Evolutionary conservation across 1,140 invertebrate genomes (phyloP), one percentile per base, ranked within the genome.

Genomic region (Bombus balteatus): DNA sequence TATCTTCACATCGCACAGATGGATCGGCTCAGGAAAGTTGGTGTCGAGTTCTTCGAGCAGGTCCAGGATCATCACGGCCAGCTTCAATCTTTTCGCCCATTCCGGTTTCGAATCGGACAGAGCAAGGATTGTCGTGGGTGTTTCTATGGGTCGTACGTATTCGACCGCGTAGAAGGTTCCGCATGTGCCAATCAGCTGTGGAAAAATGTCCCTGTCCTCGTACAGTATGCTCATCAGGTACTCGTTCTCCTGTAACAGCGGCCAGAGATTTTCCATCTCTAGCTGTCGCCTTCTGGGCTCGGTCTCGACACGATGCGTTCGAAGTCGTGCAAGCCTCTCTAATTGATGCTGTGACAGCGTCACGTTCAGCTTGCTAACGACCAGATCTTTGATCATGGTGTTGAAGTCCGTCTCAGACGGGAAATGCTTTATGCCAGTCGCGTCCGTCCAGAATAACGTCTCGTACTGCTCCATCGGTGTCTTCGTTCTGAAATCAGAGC

Each of bases 1-100:
- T 41, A 96, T 94, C 93, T 97, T 97, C 0, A 97, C 94, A 93
- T 97, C 96, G 93, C 97, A 97, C 5, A 97, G 91, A 90, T 96
- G 95, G 65, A 97, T 94, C 9, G 96, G 96, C 89, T 97, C 95
- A 15, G 95, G 93, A 83, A 96, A 96, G 73, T 93, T 94, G 15
- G 91, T 94, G 37, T 97, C 96, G 32, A 97, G 88, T 77, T 96
- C 95, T 43, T 96, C 95, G 6, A 97, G 89, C 28, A 97, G 93
- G 87, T 97, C 96, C 57, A 97, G 87, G 12, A 97, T 96, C 92
- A 96, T 95, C 4, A 97, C 92, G 3, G 96, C 96, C 12, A 96
- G 91, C 87, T 96, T 95, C 22, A 96, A 87, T 81, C 93, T 87
- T 66, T 94, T 93, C 25, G 92, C 89, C 93, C 93, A 94, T 73